These are phyloP conservation scores for Atrina japonica DNA, from an alignment of 2,888 invertebrate genomes.

Conservation along the genomic window DNA sequence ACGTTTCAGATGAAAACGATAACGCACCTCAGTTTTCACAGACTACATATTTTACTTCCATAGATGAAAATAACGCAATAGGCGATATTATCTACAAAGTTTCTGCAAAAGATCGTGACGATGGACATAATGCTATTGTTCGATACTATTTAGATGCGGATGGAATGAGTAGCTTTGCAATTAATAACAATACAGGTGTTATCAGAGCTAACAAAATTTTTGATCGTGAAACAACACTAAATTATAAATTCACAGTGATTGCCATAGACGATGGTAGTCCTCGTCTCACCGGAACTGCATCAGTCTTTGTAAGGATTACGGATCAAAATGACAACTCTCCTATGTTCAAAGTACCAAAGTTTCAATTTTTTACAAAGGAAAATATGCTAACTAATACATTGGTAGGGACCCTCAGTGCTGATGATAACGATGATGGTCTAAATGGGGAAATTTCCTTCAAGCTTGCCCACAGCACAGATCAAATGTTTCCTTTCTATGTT, in stretches of 20 bases:
- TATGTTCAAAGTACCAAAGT: conserved; percentile 55
- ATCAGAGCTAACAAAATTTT: conserved; percentile 62
- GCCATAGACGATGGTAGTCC: conserved; percentile 67
- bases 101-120: conserved; percentile 62
- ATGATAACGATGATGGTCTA: conserved; percentile 59
- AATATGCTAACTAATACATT: conserved; percentile 51
- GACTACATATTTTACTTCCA: conserved; percentile 78
- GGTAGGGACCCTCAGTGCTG: conserved; percentile 61
- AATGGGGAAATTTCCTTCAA: conserved; percentile 59
- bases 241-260: conserved; percentile 62
- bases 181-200: conserved; percentile 66
- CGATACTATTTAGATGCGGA: conserved; percentile 54
- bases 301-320: conserved; percentile 61
- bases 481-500: conserved; percentile 49
- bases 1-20: conserved; percentile 92
- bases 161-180: conserved; percentile 50
- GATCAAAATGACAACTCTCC: conserved; percentile 73
- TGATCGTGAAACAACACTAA: conserved; percentile 62
- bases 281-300: conserved; percentile 58
- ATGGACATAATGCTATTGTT: conserved; percentile 60
- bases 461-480: conserved; percentile 30
- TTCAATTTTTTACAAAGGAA: conserved; percentile 61
- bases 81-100: conserved; percentile 62
- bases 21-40: conserved; percentile 90
- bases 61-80: conserved; percentile 63